Evolutionary conservation across 2,888 invertebrate species (phyloP), one percentile per base, ranked within the genome.

Genomic region (Drosophila subsilvestris): DNA sequence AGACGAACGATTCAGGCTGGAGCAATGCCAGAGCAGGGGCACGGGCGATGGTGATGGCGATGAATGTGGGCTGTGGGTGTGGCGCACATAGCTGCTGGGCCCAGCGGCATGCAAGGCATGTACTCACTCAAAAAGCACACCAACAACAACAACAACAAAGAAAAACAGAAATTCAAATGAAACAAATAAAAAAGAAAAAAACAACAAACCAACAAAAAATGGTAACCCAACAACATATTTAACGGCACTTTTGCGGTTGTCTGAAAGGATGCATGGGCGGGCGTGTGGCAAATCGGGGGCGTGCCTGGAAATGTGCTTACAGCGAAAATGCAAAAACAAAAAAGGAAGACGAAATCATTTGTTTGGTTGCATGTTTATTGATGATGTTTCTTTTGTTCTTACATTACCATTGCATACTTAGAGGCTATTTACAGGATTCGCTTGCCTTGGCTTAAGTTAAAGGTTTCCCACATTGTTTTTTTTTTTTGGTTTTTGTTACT

Each of bases 401-500:
- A 65, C 48, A 78, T 70, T 83, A 70, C 57, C 70, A 69, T 75
- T 75, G 83, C 78, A 74, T 75, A 88, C 80, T 88, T 86, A 76
- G 51, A 72, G 63, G 72, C 84, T 83, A 83, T 86, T 86, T 86
- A 86, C 86, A 81, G 73, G 75, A 65, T 77, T 80, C 59, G 69
- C 65, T 69, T 62, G 61, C 32, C 63, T 72, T 59, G 54, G 17
- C 73, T 71, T 61, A 73, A 63, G 43, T 58, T 75, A 57, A 53
- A 32, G 12, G 32, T 12, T 29, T 55, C 7, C 37, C 37, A n/a
- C 37, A 14, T 6, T 37, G 3, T 29, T 29, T 29, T 29, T 27
- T 22, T 12, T 7, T 17, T 32, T 32, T 32, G 65, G 25, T 56
- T 47, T 37, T 4, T 37, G 25, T 54, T 22, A 27, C 51, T 43